Evolutionary conservation across 2,797 vertebrate genomes (phyloP), one percentile per base, ranked within the genome.

Genomic region (Kryptolebias ocellatus): DNA sequence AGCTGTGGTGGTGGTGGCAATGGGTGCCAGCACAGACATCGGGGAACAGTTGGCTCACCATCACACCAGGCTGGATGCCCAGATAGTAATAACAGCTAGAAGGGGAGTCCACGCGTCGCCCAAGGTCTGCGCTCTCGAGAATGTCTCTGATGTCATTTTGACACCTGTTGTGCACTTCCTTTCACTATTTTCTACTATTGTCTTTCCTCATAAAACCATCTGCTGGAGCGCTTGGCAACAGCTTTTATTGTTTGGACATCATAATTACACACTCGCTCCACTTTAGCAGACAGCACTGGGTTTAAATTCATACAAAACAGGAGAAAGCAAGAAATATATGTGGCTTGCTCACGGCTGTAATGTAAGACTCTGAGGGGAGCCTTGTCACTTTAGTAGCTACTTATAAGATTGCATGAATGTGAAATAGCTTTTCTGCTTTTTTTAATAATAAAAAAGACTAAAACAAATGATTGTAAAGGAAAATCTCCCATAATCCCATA

Each of bases 21-120:
- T 84, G 3, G 92, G 92, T 73, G 94, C 93, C 90, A 95, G 91
- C 53, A 87, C 87, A 60, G 94, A 94, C 44, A 93, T 95, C 10
- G 90, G 93, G 49, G 93, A 94, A 83, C 94, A 96, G 92, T 93
- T 96, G 90, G 94, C 94, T 1, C 93, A 92, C 65, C 92, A 92
- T 76, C 92, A 90, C 17, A 80, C 93, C 57, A 86, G 83, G 58
- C 90, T 91, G 51, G 85, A 87, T 58, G 92, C 94, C 74, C 90
- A 93, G 73, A 84, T 93, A 50, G 90, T 95, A 68, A 79, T 94
- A 87, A 95, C 93, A 14, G 91, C 90, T 56, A 89, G 92, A 67
- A 88, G 92, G 3, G 5, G 85, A 92, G 71, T 72, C 75, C 69
- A 84, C 55, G 79, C 87, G 24, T 86, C 93, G 70, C 89, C 92